Evolutionary conservation across 1,140 invertebrate genomes (phyloP), one percentile per base, ranked within the genome.

Genomic region (Caerostris extrusa): DNA sequence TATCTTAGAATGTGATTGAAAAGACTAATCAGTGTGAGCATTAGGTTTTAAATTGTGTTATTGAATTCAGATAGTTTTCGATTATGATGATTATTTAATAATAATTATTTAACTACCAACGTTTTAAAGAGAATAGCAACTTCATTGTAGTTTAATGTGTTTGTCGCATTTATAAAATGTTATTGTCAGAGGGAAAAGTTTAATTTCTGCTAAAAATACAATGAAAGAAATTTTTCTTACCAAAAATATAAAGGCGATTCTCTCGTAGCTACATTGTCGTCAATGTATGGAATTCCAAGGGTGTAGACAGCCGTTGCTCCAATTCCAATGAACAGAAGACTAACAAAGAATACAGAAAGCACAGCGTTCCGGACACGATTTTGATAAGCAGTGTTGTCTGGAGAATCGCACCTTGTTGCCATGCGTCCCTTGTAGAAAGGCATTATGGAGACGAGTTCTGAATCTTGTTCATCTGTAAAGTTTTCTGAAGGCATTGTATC

Each of bases 251-350:
- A 97, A 34, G 98, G 98, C 85, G 98, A 98, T 95, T 99, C 98
- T 95, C 98, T 97, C 96, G 97, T 98, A 93, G 98, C 98, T 61
- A 99, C 98, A 96, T 99, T 99, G 96, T 99, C 98, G 95, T 99
- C 98, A 86, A 99, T 98, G 95, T 98, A 99, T 1, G 98, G 98
- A 95, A 99, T 99, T 7, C 98, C 98, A n/a, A 99, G 96, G 3
- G 98, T 98, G 94, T 98, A 98, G n/a, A 98, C 98, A 3, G 98
- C 98, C 2, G 98, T 99, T 96, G 98, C 98, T 4, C 98, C 98
- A 96, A 99, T 98, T 60, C 98, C 98, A 53, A 99, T 98, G 60
- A 98, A 98, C 56, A 99, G 96, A 87, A 99, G 96, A 94, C 98
- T 98, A 81, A 98, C 97, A 95, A 98, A 98, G 96, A 99, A 98